These are phyloP conservation scores for Sycophaga agraensis DNA, from an alignment of 1,140 invertebrate species.

Conservation along the genomic window DNA sequence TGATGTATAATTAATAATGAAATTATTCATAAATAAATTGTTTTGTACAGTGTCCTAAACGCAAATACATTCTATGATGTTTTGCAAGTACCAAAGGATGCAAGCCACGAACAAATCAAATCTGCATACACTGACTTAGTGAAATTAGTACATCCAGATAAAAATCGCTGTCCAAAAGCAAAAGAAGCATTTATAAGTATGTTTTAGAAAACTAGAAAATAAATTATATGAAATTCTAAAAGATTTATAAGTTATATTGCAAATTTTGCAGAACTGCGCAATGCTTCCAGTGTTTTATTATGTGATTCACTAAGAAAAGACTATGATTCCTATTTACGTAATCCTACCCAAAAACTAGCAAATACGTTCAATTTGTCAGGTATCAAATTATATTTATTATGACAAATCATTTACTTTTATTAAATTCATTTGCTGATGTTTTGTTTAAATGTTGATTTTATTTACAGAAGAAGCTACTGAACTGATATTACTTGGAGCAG, in stretches of 20 bases:
- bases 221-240: too few relatives aligned
- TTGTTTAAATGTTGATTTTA: too few relatives aligned
- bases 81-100: neutral
- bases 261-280: neutral
- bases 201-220: neutral
- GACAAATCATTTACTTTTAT: too few relatives aligned
- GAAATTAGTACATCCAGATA: neutral
- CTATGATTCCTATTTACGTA: neutral
- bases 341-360: too few relatives aligned
- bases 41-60: too few relatives aligned
- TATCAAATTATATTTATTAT: too few relatives aligned
- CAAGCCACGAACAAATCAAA: constrained; percentile 2
- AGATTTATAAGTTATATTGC: too few relatives aligned
- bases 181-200: neutral
- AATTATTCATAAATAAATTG: too few relatives aligned
- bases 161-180: neutral
- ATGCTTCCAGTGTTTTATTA: neutral
- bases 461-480: too few relatives aligned
- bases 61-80: neutral
- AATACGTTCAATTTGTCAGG: neutral
- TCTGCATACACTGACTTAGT: neutral
- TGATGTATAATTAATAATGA: too few relatives aligned
- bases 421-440: too few relatives aligned
- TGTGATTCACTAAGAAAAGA: neutral
- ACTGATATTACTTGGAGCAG: too few relatives aligned